Evolutionary conservation across 53 echinoderm and acorn worm genomes (phyloP).

Genomic region (Echinarachnius parma): DNA sequence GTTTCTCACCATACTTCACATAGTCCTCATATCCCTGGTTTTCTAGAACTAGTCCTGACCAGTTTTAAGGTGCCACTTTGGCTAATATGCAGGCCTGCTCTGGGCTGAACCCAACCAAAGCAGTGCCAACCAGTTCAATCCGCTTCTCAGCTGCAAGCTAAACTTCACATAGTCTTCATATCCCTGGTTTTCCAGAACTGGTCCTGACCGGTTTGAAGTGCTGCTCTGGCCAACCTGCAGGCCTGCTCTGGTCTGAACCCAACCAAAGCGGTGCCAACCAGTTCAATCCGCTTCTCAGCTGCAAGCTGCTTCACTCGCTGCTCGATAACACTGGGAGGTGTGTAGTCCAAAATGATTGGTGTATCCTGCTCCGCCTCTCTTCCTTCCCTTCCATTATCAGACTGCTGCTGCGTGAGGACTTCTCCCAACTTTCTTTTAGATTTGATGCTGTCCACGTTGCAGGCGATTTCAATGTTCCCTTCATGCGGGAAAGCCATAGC

Average conservation of each 20-base stretch:
- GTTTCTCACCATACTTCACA: no score
- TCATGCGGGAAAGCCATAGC: conserved; percentile 90
- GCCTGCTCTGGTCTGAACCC: conserved; percentile 92
- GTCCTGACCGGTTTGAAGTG: conserved; percentile 51
- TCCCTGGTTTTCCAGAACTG: conserved; percentile 72
- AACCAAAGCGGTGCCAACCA: conserved; percentile 71
- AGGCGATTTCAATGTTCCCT: conserved; percentile 83
- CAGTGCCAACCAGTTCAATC: conserved; percentile 59
- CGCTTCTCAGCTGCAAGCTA: conserved; percentile 56
- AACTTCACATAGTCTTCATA: no score
- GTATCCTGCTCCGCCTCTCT: background rate
- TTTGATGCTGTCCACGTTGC: conserved; percentile 71
- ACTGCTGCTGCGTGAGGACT: conserved; percentile 2
- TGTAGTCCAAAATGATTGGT: conserved; percentile 39
- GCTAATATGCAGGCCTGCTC: conserved; percentile 68
- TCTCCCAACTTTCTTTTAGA: background rate
- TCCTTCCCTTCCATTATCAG: background rate
- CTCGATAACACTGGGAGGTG: conserved; percentile 63
- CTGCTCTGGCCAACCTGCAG: conserved; percentile 47
- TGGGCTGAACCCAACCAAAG: conserved; percentile 85
- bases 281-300: conserved; percentile 35
- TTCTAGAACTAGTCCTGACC: conserved; percentile 69
- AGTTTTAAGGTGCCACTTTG: conserved; percentile 40
- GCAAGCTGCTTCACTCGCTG: conserved; percentile 61
- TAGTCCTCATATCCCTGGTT: no score